Percentiles rank a stretch among this genome's conserved stretches.
Conservation (phyloP, 2,888 invertebrate species). For the Yponomeuta plumbellus region DNA sequence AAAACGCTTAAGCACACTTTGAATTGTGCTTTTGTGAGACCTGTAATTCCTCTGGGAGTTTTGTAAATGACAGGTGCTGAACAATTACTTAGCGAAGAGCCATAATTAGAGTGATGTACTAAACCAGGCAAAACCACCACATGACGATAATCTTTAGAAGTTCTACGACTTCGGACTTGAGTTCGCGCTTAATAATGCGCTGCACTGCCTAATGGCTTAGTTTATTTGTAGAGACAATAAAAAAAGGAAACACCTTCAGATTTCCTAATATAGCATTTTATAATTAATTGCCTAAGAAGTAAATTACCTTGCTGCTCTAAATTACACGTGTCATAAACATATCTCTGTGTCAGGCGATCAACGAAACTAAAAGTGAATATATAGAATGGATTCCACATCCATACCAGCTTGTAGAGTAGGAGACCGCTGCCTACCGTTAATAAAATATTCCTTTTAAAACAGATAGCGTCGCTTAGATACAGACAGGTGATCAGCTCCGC, state of each 20-base stretch:
- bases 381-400: neutral
- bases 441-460: slow-evolving; percentile 8
- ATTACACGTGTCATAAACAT: neutral
- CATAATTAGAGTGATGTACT: no score
- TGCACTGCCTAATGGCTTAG: no score
- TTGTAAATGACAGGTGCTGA: no score
- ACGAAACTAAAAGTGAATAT: neutral
- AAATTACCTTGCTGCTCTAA: neutral
- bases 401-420: neutral
- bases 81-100: no score
- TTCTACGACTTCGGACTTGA: no score
- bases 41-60: no score
- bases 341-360: neutral
- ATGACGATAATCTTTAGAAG: no score
- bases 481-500: slow-evolving; percentile 9
- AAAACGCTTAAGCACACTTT: no score
- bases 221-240: no score
- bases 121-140: no score
- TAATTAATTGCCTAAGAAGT: neutral
- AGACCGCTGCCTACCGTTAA: neutral
- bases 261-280: neutral
- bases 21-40: no score
- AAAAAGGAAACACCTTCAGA: neutral
- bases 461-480: slow-evolving; percentile 6
- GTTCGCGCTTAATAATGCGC: no score